These are phyloP conservation scores for Hydra vulgaris DNA, from an alignment of 30 jellyfish, hydroid and myxozoan species.

Conservation along the genomic window DNA sequence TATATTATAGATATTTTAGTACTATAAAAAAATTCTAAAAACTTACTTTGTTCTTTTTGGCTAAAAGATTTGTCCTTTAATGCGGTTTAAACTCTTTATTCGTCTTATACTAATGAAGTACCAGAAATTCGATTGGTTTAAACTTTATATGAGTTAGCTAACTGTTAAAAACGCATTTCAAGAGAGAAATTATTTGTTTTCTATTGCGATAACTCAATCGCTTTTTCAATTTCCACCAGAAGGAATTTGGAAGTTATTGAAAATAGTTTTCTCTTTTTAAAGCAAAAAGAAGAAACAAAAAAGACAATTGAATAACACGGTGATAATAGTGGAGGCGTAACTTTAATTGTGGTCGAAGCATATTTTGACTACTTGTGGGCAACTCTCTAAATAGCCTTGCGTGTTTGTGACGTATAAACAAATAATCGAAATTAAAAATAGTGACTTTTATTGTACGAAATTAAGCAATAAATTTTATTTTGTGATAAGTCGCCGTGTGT, in stretches of 20 bases:
- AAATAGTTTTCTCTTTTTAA: background rate
- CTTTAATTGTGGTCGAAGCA: too few species aligned
- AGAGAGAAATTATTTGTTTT: too few species aligned
- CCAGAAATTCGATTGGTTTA: background rate
- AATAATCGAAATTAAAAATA: too few species aligned
- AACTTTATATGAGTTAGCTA: too few species aligned
- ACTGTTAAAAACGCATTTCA: too few species aligned
- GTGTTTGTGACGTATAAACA: too few species aligned
- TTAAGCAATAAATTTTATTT: too few species aligned
- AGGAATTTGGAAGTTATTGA: background rate
- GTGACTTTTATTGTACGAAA: too few species aligned
- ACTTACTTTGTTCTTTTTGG: too few species aligned
- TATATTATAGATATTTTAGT: too few species aligned
- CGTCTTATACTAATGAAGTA: background rate
- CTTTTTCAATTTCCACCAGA: background rate
- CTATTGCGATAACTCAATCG: background rate
- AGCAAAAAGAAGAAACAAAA: background rate
- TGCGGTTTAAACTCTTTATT: background rate
- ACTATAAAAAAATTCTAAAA: too few species aligned
- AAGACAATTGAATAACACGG: background rate
- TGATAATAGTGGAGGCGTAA: background rate
- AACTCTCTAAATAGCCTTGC: background rate
- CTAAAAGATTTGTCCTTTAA: background rate
- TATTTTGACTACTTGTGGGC: background rate
- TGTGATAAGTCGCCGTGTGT: too few species aligned